Conservation (phyloP, 2,113 vertebrate genomes). For the Rhabdomys dilectus region DNA sequence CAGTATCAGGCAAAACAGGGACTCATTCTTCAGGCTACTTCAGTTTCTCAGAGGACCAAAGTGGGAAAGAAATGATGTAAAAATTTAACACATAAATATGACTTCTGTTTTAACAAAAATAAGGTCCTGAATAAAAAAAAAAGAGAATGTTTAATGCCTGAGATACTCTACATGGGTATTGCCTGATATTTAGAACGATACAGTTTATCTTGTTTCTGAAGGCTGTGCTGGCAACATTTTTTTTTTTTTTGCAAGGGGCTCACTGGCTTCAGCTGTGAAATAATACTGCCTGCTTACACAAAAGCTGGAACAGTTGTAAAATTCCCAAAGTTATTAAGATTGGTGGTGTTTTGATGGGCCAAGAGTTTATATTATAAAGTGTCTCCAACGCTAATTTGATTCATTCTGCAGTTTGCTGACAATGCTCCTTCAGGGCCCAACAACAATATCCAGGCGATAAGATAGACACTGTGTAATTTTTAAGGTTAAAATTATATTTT, state of each 20-base stretch:
- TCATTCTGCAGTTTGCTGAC: constrained; percentile 58
- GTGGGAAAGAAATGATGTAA: background rate
- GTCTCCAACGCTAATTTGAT: constrained; percentile 55
- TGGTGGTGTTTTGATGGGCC: constrained; percentile 68
- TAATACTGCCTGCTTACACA: constrained; percentile 43
- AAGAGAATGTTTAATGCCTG: background rate
- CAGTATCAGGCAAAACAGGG: background rate
- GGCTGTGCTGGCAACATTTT: constrained; percentile 22
- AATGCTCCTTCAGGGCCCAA: constrained; percentile 17
- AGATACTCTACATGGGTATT: background rate
- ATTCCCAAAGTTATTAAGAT: constrained; percentile 66
- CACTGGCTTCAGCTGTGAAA: constrained; percentile 37
- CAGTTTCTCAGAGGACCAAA: background rate
- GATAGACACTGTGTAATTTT: constrained; percentile 10
- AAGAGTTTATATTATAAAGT: constrained; percentile 55
- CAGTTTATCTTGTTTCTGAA: constrained; percentile 44
- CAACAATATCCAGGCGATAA: background rate
- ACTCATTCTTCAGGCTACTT: background rate
- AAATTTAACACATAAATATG: background rate
- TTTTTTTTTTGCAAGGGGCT: constrained; percentile 35
- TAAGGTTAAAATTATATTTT: constrained; percentile 50
- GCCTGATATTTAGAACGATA: constrained; percentile 40
- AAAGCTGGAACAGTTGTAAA: constrained; percentile 56
- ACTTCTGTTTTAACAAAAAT: background rate
- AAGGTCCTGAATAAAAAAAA: background rate